Evolutionary conservation across 1,140 invertebrate species (phyloP), one percentile per base, ranked within the genome.

Genomic region (Drosophila athabasca): DNA sequence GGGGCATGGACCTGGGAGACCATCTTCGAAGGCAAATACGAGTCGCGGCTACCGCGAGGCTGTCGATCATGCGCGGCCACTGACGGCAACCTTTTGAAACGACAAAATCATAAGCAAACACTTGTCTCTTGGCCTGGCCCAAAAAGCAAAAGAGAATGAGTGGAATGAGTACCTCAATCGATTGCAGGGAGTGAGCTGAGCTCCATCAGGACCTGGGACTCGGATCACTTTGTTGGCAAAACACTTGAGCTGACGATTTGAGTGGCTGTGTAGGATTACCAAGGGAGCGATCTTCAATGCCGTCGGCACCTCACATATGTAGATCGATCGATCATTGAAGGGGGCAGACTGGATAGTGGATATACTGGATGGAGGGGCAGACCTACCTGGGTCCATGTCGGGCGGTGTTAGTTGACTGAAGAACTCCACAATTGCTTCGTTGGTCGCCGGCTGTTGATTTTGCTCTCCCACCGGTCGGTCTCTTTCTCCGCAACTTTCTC

Each of bases 371-470:
- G 26, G 9, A 9, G 1, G 44, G 43, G 31, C 6, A 3, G 15
- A 68, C 68, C 44, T 79, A 88, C 83, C 83, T 83, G 83, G 83
- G 68, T 88, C 83, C 83, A 88, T 88, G 70, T 88, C 83, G 62
- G 62, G 51, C 59, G 73, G 15, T 24, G 73, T 62, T 44, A 76
- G 55, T 62, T 76, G 83, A 64, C 68, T 87, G 46, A 88, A 85
- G 70, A 79, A 88, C 66, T 85, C 82, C 82, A 85, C 65, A 85
- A 72, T 88, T 78, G 66, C 50, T 57, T 50, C 22, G 44, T 66
- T 43, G 50, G 55, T 39, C 41, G 22, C 48, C 46, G 35, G 62
- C 64, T 39, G 11, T 39, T 39, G 35, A 39, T 39, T 39, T 39
- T 39, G 11, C 35, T 39, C 35, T 39, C 13, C 35, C 9, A 39